Base-by-base conservation (phyloP, 1,140 invertebrate genomes). In the Xylocopa sonorina region DNA sequence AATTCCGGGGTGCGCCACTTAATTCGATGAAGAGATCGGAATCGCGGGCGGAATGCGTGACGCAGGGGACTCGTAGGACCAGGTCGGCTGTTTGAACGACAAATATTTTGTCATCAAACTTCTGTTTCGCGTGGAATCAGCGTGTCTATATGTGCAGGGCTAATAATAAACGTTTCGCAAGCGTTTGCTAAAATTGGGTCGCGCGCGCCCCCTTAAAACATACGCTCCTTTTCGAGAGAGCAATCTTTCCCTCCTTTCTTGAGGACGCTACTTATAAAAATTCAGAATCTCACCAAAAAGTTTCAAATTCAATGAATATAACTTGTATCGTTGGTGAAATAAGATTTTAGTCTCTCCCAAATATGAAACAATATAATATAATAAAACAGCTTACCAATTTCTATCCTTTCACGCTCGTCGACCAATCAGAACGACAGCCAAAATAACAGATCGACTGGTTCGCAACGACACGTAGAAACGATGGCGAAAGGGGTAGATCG, bases 61-160 rank as follows among this genome's bases (percentile, higher is more conserved):
- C 80, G 76, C 80, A 73, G 62, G 87, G 84, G 87, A 90, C 90
- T 92, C 90, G 88, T 87, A 90, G 91, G 88, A 89, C 89, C 88
- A 89, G 88, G 87, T 86, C 89, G 46, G 88, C 87, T 93, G 91
- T 93, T 93, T 93, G 92, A 93, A 91, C 90, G 91, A 93, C 92
- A 93, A 93, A 93, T 93, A 93, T 93, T 93, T 93, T 93, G 92
- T 92, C 91, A 88, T 92, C 91, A 93, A 93, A 93, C 92, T 93
- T 92, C 89, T 92, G 92, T 91, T 67, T 67, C 89, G 87, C 85
- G 87, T 77, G 84, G 84, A 90, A 89, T 88, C 89, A 92, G 89
- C 92, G 88, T 92, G 91, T 92, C 91, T 92, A 93, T 92, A 93
- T 92, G 90, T 90, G 91, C 91, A 91, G 89, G 91, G 88, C 91